These are phyloP conservation scores for Numida meleagris DNA, from an alignment of 2,113 vertebrate genomes.

Conservation along the genomic window DNA sequence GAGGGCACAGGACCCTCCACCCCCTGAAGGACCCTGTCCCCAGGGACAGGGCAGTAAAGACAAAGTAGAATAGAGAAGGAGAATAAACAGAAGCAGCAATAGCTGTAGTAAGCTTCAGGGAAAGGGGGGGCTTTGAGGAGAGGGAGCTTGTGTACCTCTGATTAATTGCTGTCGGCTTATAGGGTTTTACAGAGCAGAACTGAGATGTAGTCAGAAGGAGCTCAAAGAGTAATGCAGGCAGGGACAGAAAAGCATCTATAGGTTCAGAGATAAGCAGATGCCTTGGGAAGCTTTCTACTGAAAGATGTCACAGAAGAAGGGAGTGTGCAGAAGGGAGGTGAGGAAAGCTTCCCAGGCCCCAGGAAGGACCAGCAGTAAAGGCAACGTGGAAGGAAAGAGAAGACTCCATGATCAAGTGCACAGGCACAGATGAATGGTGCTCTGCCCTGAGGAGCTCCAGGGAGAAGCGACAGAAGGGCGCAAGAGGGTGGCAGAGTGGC, in stretches of 20 bases:
- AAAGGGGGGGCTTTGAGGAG: not conserved
- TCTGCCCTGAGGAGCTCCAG: not conserved
- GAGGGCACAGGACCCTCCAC: not conserved
- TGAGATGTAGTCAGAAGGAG: not conserved
- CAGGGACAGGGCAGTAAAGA: not conserved
- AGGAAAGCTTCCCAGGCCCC: not conserved
- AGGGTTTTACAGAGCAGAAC: not conserved
- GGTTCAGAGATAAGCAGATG: not conserved
- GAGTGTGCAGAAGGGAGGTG: not conserved
- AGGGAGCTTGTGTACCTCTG: accelerated
- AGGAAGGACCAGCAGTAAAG: not conserved
- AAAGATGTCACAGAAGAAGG: not conserved
- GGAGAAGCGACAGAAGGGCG: not conserved
- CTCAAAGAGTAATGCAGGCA: not conserved
- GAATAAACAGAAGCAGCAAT: not conserved
- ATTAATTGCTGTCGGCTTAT: not conserved
- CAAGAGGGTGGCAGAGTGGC: not conserved
- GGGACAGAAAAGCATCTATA: not conserved
- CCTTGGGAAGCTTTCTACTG: not conserved
- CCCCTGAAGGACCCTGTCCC: not conserved
- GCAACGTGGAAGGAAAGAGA: not conserved
- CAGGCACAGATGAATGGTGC: not conserved
- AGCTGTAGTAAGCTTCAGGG: not conserved
- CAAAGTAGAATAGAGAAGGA: not conserved
- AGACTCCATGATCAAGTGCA: not conserved